Conservation (phyloP, 2,113 vertebrate species). For the Colistium nudipinnis region DNA sequence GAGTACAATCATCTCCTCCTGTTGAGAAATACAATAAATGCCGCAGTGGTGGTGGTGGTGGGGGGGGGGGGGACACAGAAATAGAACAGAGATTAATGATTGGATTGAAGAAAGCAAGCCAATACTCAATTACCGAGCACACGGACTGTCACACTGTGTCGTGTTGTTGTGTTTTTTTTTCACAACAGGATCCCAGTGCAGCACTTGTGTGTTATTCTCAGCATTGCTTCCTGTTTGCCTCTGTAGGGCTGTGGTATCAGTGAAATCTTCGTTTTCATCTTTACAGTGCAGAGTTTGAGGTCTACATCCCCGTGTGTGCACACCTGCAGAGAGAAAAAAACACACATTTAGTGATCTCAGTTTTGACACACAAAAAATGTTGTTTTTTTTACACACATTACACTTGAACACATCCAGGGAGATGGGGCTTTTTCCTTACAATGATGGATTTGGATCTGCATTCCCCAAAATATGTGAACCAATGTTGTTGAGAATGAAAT, state of each 20-base stretch:
- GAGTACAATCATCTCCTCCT: conserved; percentile 24
- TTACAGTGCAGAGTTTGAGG: conserved; percentile 42
- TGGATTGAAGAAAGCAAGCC: not conserved
- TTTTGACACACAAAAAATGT: too few species aligned
- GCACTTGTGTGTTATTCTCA: conserved; percentile 25
- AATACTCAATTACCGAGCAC: too few species aligned
- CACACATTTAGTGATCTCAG: not conserved
- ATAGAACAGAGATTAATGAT: not conserved
- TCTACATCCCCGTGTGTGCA: conserved; percentile 4
- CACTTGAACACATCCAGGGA: not conserved
- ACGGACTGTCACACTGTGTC: not conserved
- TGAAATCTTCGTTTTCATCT: conserved; percentile 56
- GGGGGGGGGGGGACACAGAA: too few species aligned
- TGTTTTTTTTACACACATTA: not conserved
- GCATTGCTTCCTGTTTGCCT: conserved; percentile 76
- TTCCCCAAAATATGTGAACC: not conserved
- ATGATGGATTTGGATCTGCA: not conserved
- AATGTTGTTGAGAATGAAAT: not conserved
- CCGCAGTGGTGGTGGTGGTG: not conserved
- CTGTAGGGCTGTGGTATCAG: conserved; percentile 48
- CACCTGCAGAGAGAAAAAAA: conserved; percentile 26
- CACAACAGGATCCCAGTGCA: conserved; percentile 30
- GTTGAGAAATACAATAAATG: conserved; percentile 50
- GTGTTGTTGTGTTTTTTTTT: too few species aligned
- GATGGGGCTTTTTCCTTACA: not conserved